Conservation (phyloP, 1,140 invertebrate genomes). For the Papilio polytes region DNA sequence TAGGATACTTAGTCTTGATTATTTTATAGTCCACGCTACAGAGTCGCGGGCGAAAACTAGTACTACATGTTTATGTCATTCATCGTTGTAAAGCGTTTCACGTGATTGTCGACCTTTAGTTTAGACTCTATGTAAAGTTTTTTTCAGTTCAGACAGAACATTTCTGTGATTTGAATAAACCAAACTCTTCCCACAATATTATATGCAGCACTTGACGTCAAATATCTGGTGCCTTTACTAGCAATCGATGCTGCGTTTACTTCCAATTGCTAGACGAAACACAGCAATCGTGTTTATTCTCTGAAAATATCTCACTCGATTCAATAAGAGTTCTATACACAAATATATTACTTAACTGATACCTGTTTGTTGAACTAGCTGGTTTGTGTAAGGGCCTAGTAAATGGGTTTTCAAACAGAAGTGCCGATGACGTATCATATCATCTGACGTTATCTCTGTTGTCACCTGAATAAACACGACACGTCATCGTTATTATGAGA, state of each 20-base stretch:
- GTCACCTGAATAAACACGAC: conserved; percentile 42
- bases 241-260: background rate
- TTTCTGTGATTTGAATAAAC: no score
- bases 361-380: background rate
- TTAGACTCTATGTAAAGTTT: no score
- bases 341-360: background rate
- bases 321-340: background rate
- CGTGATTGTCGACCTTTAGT: no score
- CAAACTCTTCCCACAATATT: background rate
- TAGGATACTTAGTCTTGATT: no score
- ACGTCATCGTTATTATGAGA: conserved; percentile 31
- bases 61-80: no score
- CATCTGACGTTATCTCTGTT: conserved; percentile 13
- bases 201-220: background rate
- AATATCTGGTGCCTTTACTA: background rate
- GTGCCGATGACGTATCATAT: conserved; percentile 37
- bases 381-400: background rate
- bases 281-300: background rate
- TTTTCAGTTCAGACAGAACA: no score
- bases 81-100: no score
- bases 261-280: conserved; percentile 1
- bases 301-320: background rate
- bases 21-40: no score
- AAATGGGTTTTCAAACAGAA: conserved; percentile 38
- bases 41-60: no score